A percentile compares a stretch with the other conserved stretches of the same genome.
phyloP scores from a whole-genome alignment of 2,113 vertebrate genomes.

The Stegastes partitus region DNA sequence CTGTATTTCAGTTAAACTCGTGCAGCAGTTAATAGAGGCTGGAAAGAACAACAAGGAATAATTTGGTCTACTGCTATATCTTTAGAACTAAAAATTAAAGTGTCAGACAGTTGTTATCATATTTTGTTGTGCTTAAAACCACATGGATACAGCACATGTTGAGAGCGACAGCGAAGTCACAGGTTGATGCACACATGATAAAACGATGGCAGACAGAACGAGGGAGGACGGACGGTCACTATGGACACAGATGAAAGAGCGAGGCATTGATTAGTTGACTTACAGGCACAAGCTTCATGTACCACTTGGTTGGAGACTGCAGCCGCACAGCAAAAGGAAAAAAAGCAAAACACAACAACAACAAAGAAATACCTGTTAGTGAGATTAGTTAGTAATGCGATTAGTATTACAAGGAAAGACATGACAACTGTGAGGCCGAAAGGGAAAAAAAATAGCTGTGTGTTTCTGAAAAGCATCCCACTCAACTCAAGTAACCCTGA shows the following conservation, averaged over 20 bases:
- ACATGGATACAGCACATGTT: neutral
- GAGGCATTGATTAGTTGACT: conserved; percentile 84
- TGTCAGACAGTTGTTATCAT: neutral
- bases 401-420: conserved; percentile 64
- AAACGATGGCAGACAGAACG: conserved; percentile 14
- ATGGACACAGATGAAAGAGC: conserved; percentile 65
- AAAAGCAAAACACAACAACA: conserved; percentile 56
- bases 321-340: conserved; percentile 73
- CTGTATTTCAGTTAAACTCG: neutral
- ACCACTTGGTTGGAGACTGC: conserved; percentile 99
- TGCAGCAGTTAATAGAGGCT: too few relatives aligned
- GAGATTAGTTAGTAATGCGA: conserved; percentile 67
- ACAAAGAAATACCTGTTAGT: conserved; percentile 76
- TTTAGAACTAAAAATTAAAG: neutral
- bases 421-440: conserved; percentile 40
- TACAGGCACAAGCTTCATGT: conserved; percentile 99
- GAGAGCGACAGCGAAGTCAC: conserved; percentile 25
- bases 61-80: neutral
- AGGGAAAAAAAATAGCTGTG: conserved; percentile 6
- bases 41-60: neutral
- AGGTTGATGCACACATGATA: conserved; percentile 27
- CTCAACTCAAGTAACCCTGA: conserved; percentile 10
- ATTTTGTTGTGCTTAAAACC: neutral
- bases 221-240: neutral
- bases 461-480: conserved; percentile 26